Conservation (phyloP, 2,113 vertebrate genomes). For the Odontophorus gujanensis region DNA sequence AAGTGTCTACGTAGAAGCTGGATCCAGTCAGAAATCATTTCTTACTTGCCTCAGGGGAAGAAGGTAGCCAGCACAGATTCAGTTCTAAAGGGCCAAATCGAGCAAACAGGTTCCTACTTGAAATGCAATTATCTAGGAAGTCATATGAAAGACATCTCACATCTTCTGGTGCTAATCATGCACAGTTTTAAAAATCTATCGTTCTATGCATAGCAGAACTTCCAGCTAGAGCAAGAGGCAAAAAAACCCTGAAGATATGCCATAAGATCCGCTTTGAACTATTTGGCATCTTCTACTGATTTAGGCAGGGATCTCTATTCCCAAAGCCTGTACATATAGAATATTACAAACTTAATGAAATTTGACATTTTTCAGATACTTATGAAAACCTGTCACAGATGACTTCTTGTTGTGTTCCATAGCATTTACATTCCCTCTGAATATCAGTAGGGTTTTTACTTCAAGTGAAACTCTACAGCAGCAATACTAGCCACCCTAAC, state of each 20-base stretch:
- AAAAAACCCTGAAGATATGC: background rate
- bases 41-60: background rate
- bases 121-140: background rate
- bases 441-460: background rate
- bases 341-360: background rate
- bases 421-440: background rate
- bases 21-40: background rate
- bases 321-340: background rate
- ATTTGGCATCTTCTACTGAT: background rate
- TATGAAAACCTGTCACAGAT: background rate
- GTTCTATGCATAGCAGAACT: background rate
- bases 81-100: background rate
- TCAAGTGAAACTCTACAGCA: background rate
- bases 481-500: background rate
- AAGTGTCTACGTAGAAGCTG: background rate
- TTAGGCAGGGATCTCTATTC: background rate
- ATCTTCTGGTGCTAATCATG: background rate
- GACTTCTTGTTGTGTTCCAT: background rate
- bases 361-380: background rate
- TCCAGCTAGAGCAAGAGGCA: background rate
- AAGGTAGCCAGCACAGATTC: background rate
- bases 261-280: background rate
- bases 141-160: background rate
- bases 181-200: background rate
- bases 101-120: background rate